These are phyloP conservation scores for Epiblema foenella DNA, from an alignment of 2,888 invertebrate species.

Conservation along the genomic window DNA sequence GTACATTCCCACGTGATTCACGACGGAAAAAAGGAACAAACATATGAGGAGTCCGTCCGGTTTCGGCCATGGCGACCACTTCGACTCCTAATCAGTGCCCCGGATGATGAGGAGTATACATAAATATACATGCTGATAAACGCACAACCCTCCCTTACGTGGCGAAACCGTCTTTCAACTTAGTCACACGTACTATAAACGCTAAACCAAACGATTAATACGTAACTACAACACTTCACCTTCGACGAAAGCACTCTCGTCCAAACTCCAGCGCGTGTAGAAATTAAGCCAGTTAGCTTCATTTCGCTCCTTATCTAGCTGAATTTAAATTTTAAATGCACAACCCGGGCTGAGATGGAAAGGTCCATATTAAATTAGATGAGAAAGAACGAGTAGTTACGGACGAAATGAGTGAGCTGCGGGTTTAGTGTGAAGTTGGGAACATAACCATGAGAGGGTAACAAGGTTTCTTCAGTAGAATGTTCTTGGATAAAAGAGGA, in stretches of 20 bases:
- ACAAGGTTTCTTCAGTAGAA: not conserved
- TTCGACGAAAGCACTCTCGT: slow-evolving; percentile 3
- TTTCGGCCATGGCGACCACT: no score
- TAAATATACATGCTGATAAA: no score
- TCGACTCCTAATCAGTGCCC: no score
- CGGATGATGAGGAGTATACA: no score
- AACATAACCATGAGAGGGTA: not conserved
- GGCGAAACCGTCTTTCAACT: no score
- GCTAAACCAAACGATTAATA: not conserved
- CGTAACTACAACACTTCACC: not conserved
- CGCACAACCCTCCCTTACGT: no score
- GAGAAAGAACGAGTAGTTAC: slow-evolving; percentile 16
- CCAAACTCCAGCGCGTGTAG: slow-evolving; percentile 3
- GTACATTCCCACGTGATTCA: no score
- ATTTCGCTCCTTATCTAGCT: slow-evolving; percentile 10
- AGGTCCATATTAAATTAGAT: slow-evolving; percentile 38
- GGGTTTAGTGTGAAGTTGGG: not conserved
- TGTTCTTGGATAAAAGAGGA: not conserved
- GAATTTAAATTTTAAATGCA: slow-evolving; percentile 40
- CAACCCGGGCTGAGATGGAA: slow-evolving; percentile 24
- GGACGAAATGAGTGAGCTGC: slow-evolving; percentile 1
- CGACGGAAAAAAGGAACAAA: no score
- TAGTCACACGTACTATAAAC: no score
- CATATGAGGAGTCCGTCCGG: no score
- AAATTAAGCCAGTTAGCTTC: slow-evolving; percentile 22